These are phyloP conservation scores for Proteles cristata DNA, from an alignment of 2,113 vertebrate genomes.

Conservation along the genomic window DNA sequence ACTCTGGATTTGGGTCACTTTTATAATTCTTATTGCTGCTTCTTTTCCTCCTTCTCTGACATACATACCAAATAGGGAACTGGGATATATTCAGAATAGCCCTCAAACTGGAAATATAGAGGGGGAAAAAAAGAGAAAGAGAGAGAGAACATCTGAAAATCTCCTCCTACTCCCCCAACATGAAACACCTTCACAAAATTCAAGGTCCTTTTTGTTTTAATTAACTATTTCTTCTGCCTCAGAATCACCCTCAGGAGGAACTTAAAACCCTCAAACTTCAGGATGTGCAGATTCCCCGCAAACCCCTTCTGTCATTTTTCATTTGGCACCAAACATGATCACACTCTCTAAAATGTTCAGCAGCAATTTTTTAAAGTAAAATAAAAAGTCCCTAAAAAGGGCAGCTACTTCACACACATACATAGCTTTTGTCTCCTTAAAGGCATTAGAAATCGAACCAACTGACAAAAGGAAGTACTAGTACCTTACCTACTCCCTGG, in stretches of 20 bases:
- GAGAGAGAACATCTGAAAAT: not conserved
- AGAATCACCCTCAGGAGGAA: conserved; percentile 60
- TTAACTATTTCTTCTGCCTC: conserved; percentile 61
- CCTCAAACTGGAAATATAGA: not conserved
- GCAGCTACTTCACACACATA: not conserved
- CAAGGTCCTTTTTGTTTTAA: conserved; percentile 72
- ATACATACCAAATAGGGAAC: not conserved
- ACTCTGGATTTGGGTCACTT: not conserved
- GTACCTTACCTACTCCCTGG: not conserved
- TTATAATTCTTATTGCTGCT: not conserved
- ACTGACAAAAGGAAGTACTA: not conserved
- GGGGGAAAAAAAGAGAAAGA: not conserved
- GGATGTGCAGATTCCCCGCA: not conserved
- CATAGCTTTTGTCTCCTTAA: not conserved
- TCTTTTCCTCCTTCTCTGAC: not conserved
- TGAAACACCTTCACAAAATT: conserved; percentile 57
- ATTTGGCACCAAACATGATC: conserved; percentile 16
- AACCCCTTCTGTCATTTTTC: conserved; percentile 46
- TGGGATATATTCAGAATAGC: not conserved
- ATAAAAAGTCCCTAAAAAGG: conserved; percentile 23
- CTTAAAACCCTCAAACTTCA: conserved; percentile 60
- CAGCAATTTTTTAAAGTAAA: conserved; percentile 37
- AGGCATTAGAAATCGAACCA: not conserved
- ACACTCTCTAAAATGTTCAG: conserved; percentile 6
- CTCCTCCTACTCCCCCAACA: not conserved